Conservation (phyloP, 1,140 invertebrate species). For the Drosophila sechellia region DNA sequence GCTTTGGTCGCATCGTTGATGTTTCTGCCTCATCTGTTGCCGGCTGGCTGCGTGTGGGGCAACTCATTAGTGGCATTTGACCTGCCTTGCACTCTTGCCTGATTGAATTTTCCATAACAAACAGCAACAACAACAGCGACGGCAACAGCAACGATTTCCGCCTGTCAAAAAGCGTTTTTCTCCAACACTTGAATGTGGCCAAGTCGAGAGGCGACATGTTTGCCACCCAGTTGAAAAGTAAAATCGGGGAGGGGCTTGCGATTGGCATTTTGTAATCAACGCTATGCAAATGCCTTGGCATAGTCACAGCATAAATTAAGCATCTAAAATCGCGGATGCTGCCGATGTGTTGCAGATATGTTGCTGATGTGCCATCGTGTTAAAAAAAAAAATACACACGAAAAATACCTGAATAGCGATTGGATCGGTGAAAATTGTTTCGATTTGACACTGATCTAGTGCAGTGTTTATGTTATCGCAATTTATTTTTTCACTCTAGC, state of each 20-base stretch:
- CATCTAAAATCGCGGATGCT: conserved; percentile 50
- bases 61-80: conserved; percentile 83
- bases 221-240: conserved; percentile 28
- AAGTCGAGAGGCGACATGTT: conserved; percentile 46
- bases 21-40: conserved; percentile 41
- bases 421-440: conserved; percentile 48
- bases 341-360: conserved; percentile 36
- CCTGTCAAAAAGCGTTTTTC: conserved; percentile 74
- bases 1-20: conserved; percentile 30
- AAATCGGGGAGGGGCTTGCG: conserved; percentile 24
- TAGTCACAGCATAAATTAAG: conserved; percentile 74
- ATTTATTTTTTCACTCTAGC: conserved; percentile 25
- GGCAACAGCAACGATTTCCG: conserved; percentile 58
- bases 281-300: conserved; percentile 68
- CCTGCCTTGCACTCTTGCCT: conserved; percentile 75
- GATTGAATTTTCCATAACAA: conserved; percentile 78
- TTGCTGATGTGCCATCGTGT: conserved; percentile 25
- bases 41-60: conserved; percentile 71
- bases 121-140: conserved; percentile 24
- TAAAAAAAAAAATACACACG: neutral
- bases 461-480: conserved; percentile 34
- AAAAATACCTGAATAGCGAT: conserved; percentile 56
- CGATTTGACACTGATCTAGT: conserved; percentile 72
- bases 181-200: conserved; percentile 58
- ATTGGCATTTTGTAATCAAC: conserved; percentile 82